Evolutionary conservation across 1,140 invertebrate species (phyloP).

Genomic region (Zaprionus vittiger): DNA sequence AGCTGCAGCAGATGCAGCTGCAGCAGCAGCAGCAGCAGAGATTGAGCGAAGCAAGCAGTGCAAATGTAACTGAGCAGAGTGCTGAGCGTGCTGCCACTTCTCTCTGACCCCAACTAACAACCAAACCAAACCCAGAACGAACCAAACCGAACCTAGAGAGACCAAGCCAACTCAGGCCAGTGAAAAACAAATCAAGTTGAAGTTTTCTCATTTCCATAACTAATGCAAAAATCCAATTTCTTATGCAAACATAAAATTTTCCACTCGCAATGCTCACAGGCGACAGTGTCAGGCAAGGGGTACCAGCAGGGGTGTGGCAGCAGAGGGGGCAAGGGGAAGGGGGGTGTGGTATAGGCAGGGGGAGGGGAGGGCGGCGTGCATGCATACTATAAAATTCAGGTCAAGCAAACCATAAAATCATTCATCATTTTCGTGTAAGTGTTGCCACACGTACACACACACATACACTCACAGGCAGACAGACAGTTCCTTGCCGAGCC

Average conservation of each 20-base stretch:
- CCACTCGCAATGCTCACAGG: slow-evolving; percentile 74
- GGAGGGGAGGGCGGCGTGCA: slow-evolving; percentile 46
- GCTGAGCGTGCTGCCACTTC: slow-evolving; percentile 63
- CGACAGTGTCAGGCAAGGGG: slow-evolving; percentile 37
- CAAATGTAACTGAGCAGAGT: slow-evolving; percentile 56
- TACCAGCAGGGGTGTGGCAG: background rate
- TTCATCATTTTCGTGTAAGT: slow-evolving; percentile 84
- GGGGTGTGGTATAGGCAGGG: too few relatives aligned
- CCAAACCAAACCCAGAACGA: slow-evolving; percentile 21
- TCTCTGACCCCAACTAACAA: slow-evolving; percentile 18
- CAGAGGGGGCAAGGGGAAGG: background rate
- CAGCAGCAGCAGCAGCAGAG: background rate
- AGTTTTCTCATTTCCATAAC: slow-evolving; percentile 84
- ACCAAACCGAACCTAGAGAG: slow-evolving; percentile 2
- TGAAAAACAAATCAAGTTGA: slow-evolving; percentile 83
- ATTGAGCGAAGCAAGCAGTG: slow-evolving; percentile 30
- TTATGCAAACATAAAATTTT: slow-evolving; percentile 84
- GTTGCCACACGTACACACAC: slow-evolving; percentile 65
- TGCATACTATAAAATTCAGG: slow-evolving; percentile 83
- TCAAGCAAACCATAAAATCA: slow-evolving; percentile 84
- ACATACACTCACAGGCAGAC: slow-evolving; percentile 35
- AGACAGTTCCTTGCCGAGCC: slow-evolving; percentile 56
- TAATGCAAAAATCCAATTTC: slow-evolving; percentile 84
- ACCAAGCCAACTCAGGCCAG: slow-evolving; percentile 37
- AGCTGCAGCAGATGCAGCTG: background rate